Percentiles rank a stretch among this genome's conserved stretches.
Conservation (phyloP, 2,113 vertebrate genomes). For the Engystomops pustulosus region DNA sequence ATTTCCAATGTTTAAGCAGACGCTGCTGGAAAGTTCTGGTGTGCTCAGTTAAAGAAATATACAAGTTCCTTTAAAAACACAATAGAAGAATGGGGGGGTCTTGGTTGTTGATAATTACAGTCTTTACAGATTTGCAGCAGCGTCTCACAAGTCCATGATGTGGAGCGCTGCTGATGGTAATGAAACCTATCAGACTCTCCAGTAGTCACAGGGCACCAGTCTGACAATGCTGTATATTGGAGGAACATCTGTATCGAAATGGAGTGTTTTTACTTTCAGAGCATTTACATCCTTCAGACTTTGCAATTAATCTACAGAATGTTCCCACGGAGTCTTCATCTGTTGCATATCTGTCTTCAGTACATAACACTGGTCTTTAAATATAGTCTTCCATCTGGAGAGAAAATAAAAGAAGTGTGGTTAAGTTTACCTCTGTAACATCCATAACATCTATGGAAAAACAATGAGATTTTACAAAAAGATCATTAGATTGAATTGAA, state of each 20-base stretch:
- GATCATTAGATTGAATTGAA: neutral
- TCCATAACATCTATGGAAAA: neutral
- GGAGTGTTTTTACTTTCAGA: constrained; percentile 68
- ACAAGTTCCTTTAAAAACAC: constrained; percentile 69
- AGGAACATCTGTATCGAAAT: constrained; percentile 74
- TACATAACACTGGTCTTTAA: constrained; percentile 99
- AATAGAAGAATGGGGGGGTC: constrained; percentile 66
- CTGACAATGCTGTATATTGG: constrained; percentile 66
- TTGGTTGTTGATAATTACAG: constrained; percentile 67
- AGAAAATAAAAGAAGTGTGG: constrained; percentile 69
- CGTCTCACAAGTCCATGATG: constrained; percentile 69
- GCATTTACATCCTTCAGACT: constrained; percentile 68
- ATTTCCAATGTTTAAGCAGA: constrained; percentile 77
- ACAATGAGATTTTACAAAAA: neutral
- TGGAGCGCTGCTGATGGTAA: constrained; percentile 80
- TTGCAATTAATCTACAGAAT: constrained; percentile 65
- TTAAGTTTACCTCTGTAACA: neutral
- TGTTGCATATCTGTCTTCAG: constrained; percentile 81
- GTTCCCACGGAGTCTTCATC: constrained; percentile 69
- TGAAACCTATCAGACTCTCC: constrained; percentile 78
- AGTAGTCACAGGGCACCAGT: constrained; percentile 64
- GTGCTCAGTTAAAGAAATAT: constrained; percentile 84
- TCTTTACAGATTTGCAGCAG: constrained; percentile 71
- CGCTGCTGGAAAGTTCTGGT: constrained; percentile 80
- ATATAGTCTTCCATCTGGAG: constrained; percentile 99